Evolutionary conservation across 2,797 vertebrate genomes (phyloP).

Genomic region (Pseudopleuronectes americanus): DNA sequence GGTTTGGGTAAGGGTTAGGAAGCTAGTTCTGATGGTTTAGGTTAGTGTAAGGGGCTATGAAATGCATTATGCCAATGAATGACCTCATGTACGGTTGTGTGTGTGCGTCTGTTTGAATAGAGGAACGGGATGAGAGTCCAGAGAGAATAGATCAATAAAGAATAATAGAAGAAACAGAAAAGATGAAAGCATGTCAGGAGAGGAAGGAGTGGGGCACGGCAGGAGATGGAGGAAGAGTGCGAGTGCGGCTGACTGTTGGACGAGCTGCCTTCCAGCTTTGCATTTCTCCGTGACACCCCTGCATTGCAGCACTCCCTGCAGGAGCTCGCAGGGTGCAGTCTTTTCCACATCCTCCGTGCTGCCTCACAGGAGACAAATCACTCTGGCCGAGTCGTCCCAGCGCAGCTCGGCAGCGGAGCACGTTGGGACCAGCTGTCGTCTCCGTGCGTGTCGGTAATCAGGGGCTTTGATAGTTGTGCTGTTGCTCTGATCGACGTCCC

Average conservation of each 20-base stretch:
- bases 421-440: conserved; percentile 4
- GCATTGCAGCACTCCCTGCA: conserved; percentile 87
- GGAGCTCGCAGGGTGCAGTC: conserved; percentile 72
- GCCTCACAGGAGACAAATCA: conserved; percentile 65
- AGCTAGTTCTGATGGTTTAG: too few species aligned
- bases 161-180: conserved; percentile 15
- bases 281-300: conserved; percentile 80
- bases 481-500: conserved; percentile 41
- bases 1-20: too few species aligned
- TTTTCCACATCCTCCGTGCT: conserved; percentile 69
- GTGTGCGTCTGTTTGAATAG: conserved; percentile 13
- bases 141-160: background rate
- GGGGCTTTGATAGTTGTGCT: conserved; percentile 33
- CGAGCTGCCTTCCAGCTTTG: conserved; percentile 48
- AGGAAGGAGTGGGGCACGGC: conserved; percentile 16
- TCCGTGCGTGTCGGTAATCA: conserved; percentile 22
- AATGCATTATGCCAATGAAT: too few species aligned
- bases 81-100: conserved; percentile 1
- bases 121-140: background rate
- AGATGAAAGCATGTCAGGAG: conserved; percentile 21
- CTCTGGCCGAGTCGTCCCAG: conserved; percentile 55
- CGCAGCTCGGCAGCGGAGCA: conserved; percentile 11
- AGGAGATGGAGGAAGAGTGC: conserved; percentile 39
- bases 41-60: too few species aligned
- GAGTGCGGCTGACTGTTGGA: conserved; percentile 44